These are phyloP conservation scores for Callospermophilus lateralis DNA, from an alignment of 2,113 vertebrate species.

Conservation along the genomic window DNA sequence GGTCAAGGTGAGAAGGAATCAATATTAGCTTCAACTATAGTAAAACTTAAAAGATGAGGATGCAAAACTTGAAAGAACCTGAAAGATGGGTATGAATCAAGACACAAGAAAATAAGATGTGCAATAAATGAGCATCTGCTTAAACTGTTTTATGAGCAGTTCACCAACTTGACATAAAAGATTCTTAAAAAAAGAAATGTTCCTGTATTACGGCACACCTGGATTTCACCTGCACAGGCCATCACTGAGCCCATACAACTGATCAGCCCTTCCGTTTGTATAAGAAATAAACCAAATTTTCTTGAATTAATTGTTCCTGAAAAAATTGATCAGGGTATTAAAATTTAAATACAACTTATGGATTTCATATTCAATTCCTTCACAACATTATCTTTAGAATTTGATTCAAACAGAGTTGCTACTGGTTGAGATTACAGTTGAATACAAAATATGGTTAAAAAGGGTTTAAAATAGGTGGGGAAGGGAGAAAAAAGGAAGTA, in stretches of 20 bases:
- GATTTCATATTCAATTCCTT: neutral
- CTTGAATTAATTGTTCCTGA: neutral
- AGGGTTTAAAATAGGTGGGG: neutral
- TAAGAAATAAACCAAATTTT: slow-evolving; percentile 4
- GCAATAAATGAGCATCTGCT: neutral
- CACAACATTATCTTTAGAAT: slow-evolving; percentile 2
- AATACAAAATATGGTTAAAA: slow-evolving; percentile 10
- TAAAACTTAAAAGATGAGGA: neutral
- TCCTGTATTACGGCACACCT: neutral
- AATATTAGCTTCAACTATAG: no score
- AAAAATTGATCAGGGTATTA: neutral
- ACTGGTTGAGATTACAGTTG: neutral
- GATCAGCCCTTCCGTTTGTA: neutral
- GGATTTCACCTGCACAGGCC: neutral
- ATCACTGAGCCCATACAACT: neutral
- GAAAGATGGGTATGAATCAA: neutral
- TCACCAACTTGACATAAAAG: neutral
- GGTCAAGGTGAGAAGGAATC: neutral
- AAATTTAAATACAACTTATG: neutral
- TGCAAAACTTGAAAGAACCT: neutral
- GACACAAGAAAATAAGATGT: neutral
- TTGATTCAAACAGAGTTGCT: neutral
- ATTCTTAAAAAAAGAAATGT: neutral
- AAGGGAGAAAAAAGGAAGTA: neutral
- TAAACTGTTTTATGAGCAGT: slow-evolving; percentile 8